Percentiles rank a stretch among this genome's conserved stretches.
These are phyloP conservation scores for Rana temporaria DNA, from an alignment of 2,113 vertebrate genomes.

Conservation along the genomic window DNA sequence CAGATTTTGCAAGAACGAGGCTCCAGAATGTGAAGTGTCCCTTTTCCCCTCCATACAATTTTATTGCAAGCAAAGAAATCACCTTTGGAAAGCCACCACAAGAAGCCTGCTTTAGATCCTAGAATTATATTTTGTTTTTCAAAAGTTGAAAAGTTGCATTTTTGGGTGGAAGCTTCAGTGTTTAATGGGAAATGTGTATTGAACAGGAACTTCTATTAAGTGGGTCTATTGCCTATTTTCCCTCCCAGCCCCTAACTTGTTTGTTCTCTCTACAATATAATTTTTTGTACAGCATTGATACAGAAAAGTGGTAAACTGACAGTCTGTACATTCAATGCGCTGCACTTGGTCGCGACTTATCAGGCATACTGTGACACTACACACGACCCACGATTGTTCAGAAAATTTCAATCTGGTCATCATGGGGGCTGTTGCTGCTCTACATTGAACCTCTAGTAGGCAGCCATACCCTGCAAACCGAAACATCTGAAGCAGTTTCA, in stretches of 20 bases:
- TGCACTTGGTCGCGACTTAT: not conserved
- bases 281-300: slow-evolving; percentile 16
- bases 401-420: not conserved
- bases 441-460: not conserved
- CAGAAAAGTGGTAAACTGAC: slow-evolving; percentile 3
- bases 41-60: slow-evolving; percentile 55
- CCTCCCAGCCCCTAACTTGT: not conserved
- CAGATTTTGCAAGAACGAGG: slow-evolving; percentile 98
- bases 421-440: not conserved
- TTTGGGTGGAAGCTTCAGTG: slow-evolving; percentile 26
- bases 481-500: not conserved
- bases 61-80: slow-evolving; percentile 68
- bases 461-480: not conserved
- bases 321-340: not conserved
- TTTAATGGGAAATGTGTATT: slow-evolving; percentile 21
- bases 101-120: slow-evolving; percentile 73
- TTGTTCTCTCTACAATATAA: not conserved
- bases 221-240: slow-evolving; percentile 1
- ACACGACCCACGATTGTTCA: not conserved
- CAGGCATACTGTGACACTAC: slow-evolving; percentile 31
- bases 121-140: slow-evolving; percentile 61
- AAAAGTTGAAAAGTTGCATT: not conserved
- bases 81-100: slow-evolving; percentile 74
- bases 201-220: not conserved
- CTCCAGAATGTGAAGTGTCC: slow-evolving; percentile 89